Conservation (phyloP, 2,797 vertebrate genomes). For the Microchirus variegatus region DNA sequence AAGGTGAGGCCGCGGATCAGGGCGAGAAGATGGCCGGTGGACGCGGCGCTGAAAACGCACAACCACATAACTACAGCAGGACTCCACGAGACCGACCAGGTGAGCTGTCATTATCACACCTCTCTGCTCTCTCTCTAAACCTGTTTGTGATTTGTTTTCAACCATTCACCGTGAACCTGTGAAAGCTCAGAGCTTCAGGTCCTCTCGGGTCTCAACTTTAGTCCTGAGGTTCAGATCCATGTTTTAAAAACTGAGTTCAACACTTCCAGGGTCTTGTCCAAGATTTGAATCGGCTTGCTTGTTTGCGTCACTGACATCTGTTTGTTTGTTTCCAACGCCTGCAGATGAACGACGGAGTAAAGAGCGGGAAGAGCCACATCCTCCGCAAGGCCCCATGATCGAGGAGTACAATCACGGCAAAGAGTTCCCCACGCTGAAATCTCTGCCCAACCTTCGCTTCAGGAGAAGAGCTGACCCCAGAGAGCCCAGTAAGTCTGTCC, state of each 20-base stretch:
- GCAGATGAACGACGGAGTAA: slow-evolving; percentile 66
- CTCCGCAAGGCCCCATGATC: slow-evolving; percentile 61
- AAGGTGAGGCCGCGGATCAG: background rate
- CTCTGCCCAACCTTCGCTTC: slow-evolving; percentile 69
- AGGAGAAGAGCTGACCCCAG: slow-evolving; percentile 61
- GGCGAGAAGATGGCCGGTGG: slow-evolving; percentile 8
- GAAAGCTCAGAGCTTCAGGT: too few relatives aligned
- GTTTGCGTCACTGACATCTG: background rate
- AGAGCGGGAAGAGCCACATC: slow-evolving; percentile 57
- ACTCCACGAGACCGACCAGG: slow-evolving; percentile 47
- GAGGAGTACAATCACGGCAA: slow-evolving; percentile 79
- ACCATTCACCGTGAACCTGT: too few relatives aligned
- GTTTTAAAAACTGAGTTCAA: too few relatives aligned
- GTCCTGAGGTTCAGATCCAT: too few relatives aligned
- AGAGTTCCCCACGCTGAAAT: slow-evolving; percentile 73
- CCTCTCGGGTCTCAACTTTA: too few relatives aligned
- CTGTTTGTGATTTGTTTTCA: too few relatives aligned
- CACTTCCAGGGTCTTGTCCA: too few relatives aligned
- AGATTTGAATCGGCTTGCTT: background rate
- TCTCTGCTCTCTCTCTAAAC: too few relatives aligned
- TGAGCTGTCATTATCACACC: slow-evolving; percentile 20
- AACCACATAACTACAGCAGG: slow-evolving; percentile 39
- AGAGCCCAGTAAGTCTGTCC: slow-evolving; percentile 61
- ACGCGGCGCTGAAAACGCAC: background rate
- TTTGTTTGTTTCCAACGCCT: background rate